Evolutionary conservation across 1,140 invertebrate genomes (phyloP).

Genomic region (Asbolus verrucosus): DNA sequence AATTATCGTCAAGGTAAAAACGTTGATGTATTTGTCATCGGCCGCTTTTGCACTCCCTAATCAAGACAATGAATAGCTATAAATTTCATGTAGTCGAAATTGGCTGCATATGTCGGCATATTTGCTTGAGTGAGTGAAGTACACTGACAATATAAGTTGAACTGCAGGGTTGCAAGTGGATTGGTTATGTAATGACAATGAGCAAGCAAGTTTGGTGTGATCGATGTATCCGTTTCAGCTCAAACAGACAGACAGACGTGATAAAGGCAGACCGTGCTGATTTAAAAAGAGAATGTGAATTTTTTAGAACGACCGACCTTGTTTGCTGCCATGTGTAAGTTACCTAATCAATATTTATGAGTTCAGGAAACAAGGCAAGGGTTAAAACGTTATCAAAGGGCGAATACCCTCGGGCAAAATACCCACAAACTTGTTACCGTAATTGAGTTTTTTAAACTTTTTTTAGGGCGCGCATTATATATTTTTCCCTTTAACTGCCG

Average conservation of each 20-base stretch:
- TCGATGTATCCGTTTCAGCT: not conserved
- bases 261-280: slow-evolving; percentile 3
- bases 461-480: slow-evolving; percentile 15
- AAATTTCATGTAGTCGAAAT: no score
- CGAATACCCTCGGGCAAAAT: slow-evolving; percentile 40
- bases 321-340: slow-evolving; percentile 25
- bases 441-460: slow-evolving; percentile 42
- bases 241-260: slow-evolving; percentile 1
- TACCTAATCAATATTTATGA: slow-evolving; percentile 45
- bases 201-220: slow-evolving; percentile 31
- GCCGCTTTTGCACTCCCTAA: no score
- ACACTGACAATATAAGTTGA: slow-evolving; percentile 23
- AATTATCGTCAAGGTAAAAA: no score
- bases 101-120: no score
- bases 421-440: slow-evolving; percentile 44
- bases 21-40: no score
- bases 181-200: slow-evolving; percentile 30
- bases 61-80: no score
- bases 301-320: slow-evolving; percentile 6
- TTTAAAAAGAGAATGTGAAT: slow-evolving; percentile 6
- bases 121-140: no score
- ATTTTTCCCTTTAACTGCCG: slow-evolving; percentile 38
- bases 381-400: slow-evolving; percentile 46
- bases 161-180: slow-evolving; percentile 4
- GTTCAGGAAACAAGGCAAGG: slow-evolving; percentile 45